Conservation (phyloP, 2,888 invertebrate genomes). For the Cenopis cana region DNA sequence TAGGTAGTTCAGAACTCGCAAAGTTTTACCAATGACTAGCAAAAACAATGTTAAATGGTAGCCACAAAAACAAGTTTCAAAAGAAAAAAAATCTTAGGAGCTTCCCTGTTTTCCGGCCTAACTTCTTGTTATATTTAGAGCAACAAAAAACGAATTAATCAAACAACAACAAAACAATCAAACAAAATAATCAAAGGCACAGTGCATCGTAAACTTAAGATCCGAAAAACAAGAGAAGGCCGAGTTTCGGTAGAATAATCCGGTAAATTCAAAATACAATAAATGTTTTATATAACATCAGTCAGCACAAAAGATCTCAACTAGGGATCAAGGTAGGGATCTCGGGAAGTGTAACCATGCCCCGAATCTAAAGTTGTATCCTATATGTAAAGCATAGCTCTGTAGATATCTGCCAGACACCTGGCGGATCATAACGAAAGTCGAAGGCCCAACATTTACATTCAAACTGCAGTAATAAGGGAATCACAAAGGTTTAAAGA, state of each 20-base stretch:
- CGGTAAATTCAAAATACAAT: too few relatives aligned
- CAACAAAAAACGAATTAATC: too few relatives aligned
- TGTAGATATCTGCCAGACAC: slow-evolving; percentile 37
- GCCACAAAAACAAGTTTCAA: background rate
- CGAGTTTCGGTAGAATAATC: too few relatives aligned
- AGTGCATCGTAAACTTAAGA: slow-evolving; percentile 3
- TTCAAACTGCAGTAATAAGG: slow-evolving; percentile 37
- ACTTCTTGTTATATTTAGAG: slow-evolving; percentile 2
- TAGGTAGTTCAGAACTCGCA: background rate
- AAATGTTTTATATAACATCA: too few relatives aligned
- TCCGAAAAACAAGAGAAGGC: too few relatives aligned
- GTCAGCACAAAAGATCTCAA: too few relatives aligned
- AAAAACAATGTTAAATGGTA: background rate
- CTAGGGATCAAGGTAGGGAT: too few relatives aligned
- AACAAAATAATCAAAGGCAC: slow-evolving; percentile 36
- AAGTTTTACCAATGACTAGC: slow-evolving; percentile 4
- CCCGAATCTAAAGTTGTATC: slow-evolving; percentile 35
- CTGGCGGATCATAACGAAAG: slow-evolving; percentile 40
- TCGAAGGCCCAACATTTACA: slow-evolving; percentile 38
- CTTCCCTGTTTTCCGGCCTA: background rate
- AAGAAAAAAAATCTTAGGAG: background rate
- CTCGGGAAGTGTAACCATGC: slow-evolving; percentile 33
- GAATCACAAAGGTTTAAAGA: slow-evolving; percentile 41
- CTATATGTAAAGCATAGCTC: slow-evolving; percentile 6
- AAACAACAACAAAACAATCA: too few relatives aligned